Base-by-base conservation (phyloP, 2,797 vertebrate species). In the Arctocebus calabarensis region DNA sequence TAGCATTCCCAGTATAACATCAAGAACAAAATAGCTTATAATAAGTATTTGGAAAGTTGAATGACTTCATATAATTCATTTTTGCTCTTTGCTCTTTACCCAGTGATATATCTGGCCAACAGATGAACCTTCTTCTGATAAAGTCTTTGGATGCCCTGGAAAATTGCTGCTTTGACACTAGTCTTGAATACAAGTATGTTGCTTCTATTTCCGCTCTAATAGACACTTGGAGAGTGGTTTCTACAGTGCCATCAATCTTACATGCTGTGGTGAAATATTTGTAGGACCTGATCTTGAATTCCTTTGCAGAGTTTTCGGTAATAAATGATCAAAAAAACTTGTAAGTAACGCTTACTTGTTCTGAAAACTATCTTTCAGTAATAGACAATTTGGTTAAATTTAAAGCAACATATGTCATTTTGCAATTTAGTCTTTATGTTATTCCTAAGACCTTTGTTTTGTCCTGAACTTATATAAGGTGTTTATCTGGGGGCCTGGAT, bases 161-260 rank as follows among this genome's bases (percentile, higher is more conserved):
- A 96, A 95, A 98, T 22, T 99, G 99, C 97, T 99, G 99, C 93
- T 99, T 99, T 97, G 98, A 99, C 96, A 96, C 98, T 29, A 97
- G 97, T 96, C 98, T 99, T 97, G 99, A 99, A 91, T 99, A 99
- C 98, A 99, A 99, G 99, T 99, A 97, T 97, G 99, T 99, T 85
- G 95, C 45, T 59, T 92, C 77, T 57, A 4, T 94, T 91, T 91
- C 23, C 7, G 43, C 66, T 89, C 78, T 83, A 77, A 34, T 27
- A 74, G 11, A 34, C 61, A 32, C 45, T 40, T 94, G 19, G 12
- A 88, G 17, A 14, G 40, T 83, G 27, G 23, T 29, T 81, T 20
- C 57, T 85, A 19, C 45, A 74, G 40, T 70, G 29, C 66, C 23
- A 19, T 74, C 66, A 84, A 32, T 27, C 48, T 87, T 85, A 1